phyloP scores from a whole-genome alignment of 2,888 invertebrate species.

The Dexiosoma caninum region DNA sequence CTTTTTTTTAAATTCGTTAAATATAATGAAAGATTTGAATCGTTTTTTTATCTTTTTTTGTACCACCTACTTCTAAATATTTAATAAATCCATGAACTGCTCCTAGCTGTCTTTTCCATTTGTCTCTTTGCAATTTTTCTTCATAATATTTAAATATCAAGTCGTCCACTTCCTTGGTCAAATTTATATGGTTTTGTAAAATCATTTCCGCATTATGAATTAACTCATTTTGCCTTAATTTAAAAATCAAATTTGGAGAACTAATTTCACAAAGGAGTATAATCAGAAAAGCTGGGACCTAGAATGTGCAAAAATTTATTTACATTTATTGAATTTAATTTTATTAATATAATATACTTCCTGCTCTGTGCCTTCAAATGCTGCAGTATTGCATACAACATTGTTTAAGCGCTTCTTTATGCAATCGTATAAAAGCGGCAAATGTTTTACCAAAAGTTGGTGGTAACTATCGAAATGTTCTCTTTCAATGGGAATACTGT shows the following conservation, averaged over 20 bases:
- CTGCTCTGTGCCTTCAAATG: conserved; percentile 40
- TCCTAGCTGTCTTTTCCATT: conserved; percentile 74
- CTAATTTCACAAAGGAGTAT: conserved; percentile 72
- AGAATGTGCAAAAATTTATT: not conserved
- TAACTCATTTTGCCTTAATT: conserved; percentile 64
- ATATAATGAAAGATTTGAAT: not conserved
- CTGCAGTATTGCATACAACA: not conserved
- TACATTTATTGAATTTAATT: not conserved
- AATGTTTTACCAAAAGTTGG: conserved; percentile 65
- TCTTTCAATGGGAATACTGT: conserved; percentile 66
- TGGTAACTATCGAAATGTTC: conserved; percentile 70
- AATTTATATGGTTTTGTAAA: conserved; percentile 42
- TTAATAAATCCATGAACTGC: conserved; percentile 70
- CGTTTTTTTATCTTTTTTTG: not conserved
- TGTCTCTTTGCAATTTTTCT: conserved; percentile 67
- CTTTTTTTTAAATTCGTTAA: conserved; percentile 55
- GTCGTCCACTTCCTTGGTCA: conserved; percentile 53
- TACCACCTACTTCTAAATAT: conserved; percentile 69
- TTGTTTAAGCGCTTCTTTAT: conserved; percentile 64
- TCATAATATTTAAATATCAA: conserved; percentile 71
- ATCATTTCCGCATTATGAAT: conserved; percentile 66
- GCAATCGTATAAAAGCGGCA: conserved; percentile 72
- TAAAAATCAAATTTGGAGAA: conserved; percentile 68
- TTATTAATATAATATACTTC: conserved; percentile 2
- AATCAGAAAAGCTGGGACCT: conserved; percentile 69